A percentile compares a stretch with the other conserved stretches of the same genome.
phyloP scores from a whole-genome alignment of 2,888 invertebrate genomes.

The Ellobium chinense region DNA sequence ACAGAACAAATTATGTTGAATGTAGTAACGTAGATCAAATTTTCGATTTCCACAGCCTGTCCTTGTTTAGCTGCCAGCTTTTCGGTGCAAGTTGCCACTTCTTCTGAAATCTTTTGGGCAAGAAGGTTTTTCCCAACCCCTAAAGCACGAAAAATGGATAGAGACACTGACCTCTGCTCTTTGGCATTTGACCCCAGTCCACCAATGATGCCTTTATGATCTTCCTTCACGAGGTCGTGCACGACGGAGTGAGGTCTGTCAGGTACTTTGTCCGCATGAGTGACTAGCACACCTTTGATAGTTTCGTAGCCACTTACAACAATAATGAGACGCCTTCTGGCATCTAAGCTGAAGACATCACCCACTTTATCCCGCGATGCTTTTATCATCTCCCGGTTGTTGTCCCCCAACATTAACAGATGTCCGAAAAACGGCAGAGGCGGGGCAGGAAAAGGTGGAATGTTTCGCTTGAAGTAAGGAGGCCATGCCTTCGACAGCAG shows the following conservation, averaged over 20 bases:
- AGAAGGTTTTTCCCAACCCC: constrained; percentile 43
- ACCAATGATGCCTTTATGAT: constrained; percentile 23
- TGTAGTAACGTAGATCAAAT: constrained; percentile 14
- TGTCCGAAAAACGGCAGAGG: constrained; percentile 39
- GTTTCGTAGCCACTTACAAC: constrained; percentile 42
- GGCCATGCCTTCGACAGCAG: background rate
- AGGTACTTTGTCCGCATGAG: constrained; percentile 42
- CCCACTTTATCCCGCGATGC: constrained; percentile 31
- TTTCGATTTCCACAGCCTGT: constrained; percentile 20
- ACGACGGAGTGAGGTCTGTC: constrained; percentile 8
- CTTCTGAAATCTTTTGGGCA: constrained; percentile 42
- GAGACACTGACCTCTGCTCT: constrained; percentile 33
- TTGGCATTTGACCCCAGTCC: constrained; percentile 25
- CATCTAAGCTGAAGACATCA: constrained; percentile 45
- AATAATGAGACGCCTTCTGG: constrained; percentile 14
- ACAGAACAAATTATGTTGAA: constrained; percentile 45
- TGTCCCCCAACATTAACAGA: constrained; percentile 19
- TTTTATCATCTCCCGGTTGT: constrained; percentile 1
- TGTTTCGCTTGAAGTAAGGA: background rate
- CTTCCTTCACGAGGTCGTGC: background rate
- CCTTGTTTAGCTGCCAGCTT: constrained; percentile 9
- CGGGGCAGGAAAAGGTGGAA: constrained; percentile 36
- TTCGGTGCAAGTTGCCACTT: constrained; percentile 21
- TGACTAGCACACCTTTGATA: constrained; percentile 49
- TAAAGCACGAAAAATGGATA: constrained; percentile 39